Percentiles rank a stretch among this genome's conserved stretches.
These are phyloP conservation scores for Gadus chalcogrammus DNA, from an alignment of 2,113 vertebrate genomes.

Conservation along the genomic window DNA sequence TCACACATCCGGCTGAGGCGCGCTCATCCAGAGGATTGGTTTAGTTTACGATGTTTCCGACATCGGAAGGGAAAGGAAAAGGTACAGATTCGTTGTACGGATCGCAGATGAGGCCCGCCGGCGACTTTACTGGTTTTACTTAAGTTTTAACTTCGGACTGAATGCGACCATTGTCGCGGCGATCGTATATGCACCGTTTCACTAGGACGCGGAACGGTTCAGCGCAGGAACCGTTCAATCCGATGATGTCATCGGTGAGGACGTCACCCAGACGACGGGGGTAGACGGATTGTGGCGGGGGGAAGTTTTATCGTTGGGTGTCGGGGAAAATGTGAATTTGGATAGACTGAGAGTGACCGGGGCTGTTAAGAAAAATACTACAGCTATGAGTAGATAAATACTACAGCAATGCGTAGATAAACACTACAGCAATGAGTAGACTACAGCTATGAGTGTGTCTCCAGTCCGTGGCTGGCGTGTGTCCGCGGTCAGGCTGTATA, in stretches of 20 bases:
- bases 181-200: neutral
- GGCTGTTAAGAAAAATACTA: too few relatives aligned
- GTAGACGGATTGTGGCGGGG: too few relatives aligned
- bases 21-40: constrained; percentile 69
- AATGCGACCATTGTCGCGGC: neutral
- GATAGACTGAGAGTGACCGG: too few relatives aligned
- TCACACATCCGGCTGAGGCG: constrained; percentile 57
- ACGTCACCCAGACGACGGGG: too few relatives aligned
- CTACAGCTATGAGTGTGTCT: neutral
- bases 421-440: too few relatives aligned
- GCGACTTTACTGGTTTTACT: neutral
- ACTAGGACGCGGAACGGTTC: constrained; percentile 12
- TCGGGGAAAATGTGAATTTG: too few relatives aligned
- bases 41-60: constrained; percentile 59
- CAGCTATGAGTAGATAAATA: neutral
- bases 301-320: too few relatives aligned
- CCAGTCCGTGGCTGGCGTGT: constrained; percentile 15
- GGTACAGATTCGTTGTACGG: constrained; percentile 38
- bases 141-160: neutral
- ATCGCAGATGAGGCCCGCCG: neutral
- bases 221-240: constrained; percentile 2
- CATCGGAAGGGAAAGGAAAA: constrained; percentile 31
- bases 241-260: too few relatives aligned
- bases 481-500: constrained; percentile 29
- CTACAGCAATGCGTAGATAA: too few relatives aligned